Percentiles rank a stretch among this genome's conserved stretches.
Conservation (phyloP, 2,888 invertebrate genomes). For the Iphiclides podalirius region DNA sequence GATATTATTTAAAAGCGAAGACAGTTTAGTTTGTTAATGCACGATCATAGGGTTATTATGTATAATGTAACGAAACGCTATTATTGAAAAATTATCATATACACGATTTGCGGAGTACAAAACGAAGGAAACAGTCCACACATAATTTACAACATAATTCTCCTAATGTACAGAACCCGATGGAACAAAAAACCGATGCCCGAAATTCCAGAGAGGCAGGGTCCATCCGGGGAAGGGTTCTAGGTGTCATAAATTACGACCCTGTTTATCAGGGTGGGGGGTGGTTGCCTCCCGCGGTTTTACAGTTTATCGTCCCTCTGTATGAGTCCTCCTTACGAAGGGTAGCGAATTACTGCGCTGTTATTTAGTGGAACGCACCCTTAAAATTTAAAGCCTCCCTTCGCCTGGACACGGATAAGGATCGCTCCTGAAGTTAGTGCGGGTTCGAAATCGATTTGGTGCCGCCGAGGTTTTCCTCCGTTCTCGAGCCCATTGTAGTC, state of each 20-base stretch:
- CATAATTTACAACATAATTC: background rate
- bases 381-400: conserved; percentile 39
- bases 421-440: conserved; percentile 17
- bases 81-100: no score
- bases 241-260: conserved; percentile 76
- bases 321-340: conserved; percentile 48
- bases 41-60: no score
- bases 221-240: conserved; percentile 40
- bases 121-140: no score
- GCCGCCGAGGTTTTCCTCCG: no score
- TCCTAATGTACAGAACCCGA: conserved; percentile 2
- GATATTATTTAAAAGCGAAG: no score
- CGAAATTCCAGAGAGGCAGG: conserved; percentile 30
- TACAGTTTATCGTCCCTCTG: conserved; percentile 73
- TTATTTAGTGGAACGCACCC: conserved; percentile 67
- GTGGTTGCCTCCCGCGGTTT: conserved; percentile 69
- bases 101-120: no score
- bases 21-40: no score
- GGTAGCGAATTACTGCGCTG: conserved; percentile 40
- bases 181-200: conserved; percentile 15
- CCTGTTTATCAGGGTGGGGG: conserved; percentile 71
- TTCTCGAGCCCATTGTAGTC: no score
- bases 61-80: no score
- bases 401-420: conserved; percentile 36
- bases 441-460: conserved; percentile 3